Evolutionary conservation across 1,140 invertebrate species (phyloP), one percentile per base, ranked within the genome.

Genomic region (Pseudomyrmex sp.): DNA sequence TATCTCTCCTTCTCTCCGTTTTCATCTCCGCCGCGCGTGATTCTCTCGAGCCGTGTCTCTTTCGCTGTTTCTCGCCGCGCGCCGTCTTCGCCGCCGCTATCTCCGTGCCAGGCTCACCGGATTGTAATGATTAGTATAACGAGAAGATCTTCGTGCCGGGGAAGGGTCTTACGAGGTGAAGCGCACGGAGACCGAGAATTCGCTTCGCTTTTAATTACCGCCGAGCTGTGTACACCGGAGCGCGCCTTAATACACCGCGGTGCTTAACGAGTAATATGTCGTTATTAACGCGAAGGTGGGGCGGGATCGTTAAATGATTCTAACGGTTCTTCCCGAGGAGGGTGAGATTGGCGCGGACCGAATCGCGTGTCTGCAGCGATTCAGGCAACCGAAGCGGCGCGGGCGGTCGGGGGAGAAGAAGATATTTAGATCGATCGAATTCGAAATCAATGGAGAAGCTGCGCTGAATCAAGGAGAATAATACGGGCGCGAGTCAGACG

Each of bases 71-170:
- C 50, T 79, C 35, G 35, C 35, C 35, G 35, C 35, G 35, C 58
- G 12, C 10, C 50, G 12, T 69, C 48, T 77, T 69, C 50, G 52
- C 13, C 4, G 23, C 56, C n/a, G 20, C 44, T 77, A 54, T 82
- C 76, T 69, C 13, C 72, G n/a, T 35, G 13, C 15, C 70, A 23
- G 52, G 20, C 26, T 26, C 44, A 48, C 15, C 58, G 85, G 82
- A 88, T 85, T 76, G 87, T 73, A 88, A 88, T 88, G 86, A 88
- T 88, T 85, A 88, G 86, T 88, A 88, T 88, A 88, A 88, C 86
- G 83, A 88, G 75, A 18, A 87, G 86, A 87, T 72, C 76, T 76
- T 50, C 46, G 74, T 54, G 66, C 13, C 50, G 20, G 15, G 12
- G 9, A 18, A 18, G 59, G 48, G 20, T 54, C 65, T 85, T 82